Conservation (phyloP, 1,140 invertebrate species). For the Drepana arcuata region DNA sequence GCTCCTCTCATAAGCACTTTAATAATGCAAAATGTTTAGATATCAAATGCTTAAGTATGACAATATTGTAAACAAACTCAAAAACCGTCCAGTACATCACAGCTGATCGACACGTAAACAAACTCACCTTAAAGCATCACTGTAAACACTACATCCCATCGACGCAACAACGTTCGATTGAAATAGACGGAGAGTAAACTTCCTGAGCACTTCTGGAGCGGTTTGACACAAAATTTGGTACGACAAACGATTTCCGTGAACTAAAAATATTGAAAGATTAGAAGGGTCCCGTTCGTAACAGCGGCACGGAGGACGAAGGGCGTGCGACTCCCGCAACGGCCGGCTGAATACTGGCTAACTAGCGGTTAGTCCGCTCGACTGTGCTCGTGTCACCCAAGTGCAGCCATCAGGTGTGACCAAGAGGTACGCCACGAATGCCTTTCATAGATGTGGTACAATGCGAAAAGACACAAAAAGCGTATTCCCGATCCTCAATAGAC, state of each 20-base stretch:
- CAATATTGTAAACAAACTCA: constrained; percentile 8
- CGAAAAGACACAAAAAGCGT: not conserved
- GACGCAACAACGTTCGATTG: constrained; percentile 28
- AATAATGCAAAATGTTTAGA: constrained; percentile 2
- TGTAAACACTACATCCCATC: constrained; percentile 35
- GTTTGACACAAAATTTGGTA: constrained; percentile 19
- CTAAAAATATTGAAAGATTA: constrained; percentile 39
- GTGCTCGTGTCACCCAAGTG: constrained; percentile 17
- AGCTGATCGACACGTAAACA: constrained; percentile 50
- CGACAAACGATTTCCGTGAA: constrained; percentile 31
- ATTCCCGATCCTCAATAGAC: not conserved
- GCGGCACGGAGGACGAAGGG: constrained; percentile 26
- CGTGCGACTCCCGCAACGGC: constrained; percentile 36
- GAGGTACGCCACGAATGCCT: constrained; percentile 17
- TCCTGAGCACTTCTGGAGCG: constrained; percentile 27
- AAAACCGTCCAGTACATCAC: constrained; percentile 20
- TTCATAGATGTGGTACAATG: constrained; percentile 28
- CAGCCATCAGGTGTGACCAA: constrained; percentile 24
- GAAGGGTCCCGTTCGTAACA: constrained; percentile 24
- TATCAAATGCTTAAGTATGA: constrained; percentile 5
- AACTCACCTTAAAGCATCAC: constrained; percentile 41
- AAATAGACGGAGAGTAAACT: constrained; percentile 17
- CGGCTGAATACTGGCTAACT: constrained; percentile 34
- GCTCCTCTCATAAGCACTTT: constrained; percentile 3
- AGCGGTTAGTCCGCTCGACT: not conserved